Base-by-base conservation (phyloP, 2,797 vertebrate genomes). In the Bradypus variegatus region DNA sequence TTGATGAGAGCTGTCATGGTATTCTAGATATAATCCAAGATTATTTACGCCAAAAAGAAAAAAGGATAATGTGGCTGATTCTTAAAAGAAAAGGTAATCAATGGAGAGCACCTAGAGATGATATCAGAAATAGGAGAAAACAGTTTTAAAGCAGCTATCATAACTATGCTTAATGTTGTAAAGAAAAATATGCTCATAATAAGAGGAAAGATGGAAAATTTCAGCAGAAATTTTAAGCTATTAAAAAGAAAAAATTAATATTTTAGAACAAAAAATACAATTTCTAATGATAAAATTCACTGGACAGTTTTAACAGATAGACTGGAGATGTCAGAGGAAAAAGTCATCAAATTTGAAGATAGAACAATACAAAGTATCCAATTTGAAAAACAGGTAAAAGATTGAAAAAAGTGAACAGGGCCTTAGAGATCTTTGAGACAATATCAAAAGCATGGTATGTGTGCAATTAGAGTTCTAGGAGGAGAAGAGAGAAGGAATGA, bases 161-260 rank as follows among this genome's bases (percentile, higher is more conserved):
- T 25, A 27, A 23, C 10, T 88, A 25, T 73, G 31, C 15, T 65
- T 3, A 36, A 6, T 86, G n/a, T 84, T 53, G 8, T 62, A 91
- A 95, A 88, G 55, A 84, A 93, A 83, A 86, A 58, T 78, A 84
- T 7, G 23, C 83, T 84, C 41, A 58, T 89, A 87, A 91, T 21
- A 88, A 76, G 31, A n/a, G 18, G 55, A 86, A 84, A 53, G 2
- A 78, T 16, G 55, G 31, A 3, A 53, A 70, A 62, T 86, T 6
- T 33, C 86, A 86, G 23, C 16, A 84, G 55, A 64, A 33, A 72
- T 45, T 45, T 29, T 36, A 87, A 85, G 55, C 15, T 58, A 29
- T 80, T 72, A 83, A 62, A 76, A 80, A 87, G 11, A 73, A 90
- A 73, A 86, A 80, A 50, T 7, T 69, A 23, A 45, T 81, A 36